phyloP scores from a whole-genome alignment of 2,888 invertebrate species.

The Lepidocyrtinus sp. region DNA sequence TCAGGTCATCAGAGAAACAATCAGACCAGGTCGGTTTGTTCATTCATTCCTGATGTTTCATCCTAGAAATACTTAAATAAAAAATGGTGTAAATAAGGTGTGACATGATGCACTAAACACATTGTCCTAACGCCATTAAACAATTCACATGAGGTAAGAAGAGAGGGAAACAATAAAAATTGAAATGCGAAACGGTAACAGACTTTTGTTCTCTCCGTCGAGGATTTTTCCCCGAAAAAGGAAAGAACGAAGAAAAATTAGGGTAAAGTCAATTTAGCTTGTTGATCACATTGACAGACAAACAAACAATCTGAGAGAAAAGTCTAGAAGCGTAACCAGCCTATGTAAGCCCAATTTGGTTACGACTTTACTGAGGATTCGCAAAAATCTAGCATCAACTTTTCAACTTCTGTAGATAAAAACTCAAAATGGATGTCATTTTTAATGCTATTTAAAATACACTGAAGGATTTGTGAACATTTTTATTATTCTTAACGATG shows the following conservation, averaged over 20 bases:
- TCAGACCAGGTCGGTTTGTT: conserved; percentile 64
- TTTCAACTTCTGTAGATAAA: too few relatives aligned
- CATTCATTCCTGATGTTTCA: background rate
- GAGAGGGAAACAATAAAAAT: conserved; percentile 36
- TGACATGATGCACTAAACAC: conserved; percentile 38
- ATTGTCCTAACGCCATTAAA: conserved; percentile 19
- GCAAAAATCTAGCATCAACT: too few relatives aligned
- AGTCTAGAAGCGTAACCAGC: too few relatives aligned
- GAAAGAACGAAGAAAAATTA: conserved; percentile 38
- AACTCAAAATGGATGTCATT: too few relatives aligned
- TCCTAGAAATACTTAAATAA: background rate
- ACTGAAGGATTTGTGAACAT: too few relatives aligned
- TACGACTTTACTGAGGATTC: too few relatives aligned
- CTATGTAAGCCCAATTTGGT: too few relatives aligned
- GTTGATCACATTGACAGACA: conserved; percentile 41
- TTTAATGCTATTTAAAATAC: too few relatives aligned
- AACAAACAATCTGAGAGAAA: conserved; percentile 38
- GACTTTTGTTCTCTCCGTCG: conserved; percentile 51
- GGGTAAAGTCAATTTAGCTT: conserved; percentile 46
- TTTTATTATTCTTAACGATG: too few relatives aligned
- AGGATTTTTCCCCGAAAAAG: conserved; percentile 5
- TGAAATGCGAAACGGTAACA: conserved; percentile 45
- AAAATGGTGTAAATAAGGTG: conserved; percentile 34
- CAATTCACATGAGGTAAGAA: conserved; percentile 16
- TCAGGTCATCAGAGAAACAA: conserved; percentile 66